Base-by-base conservation (phyloP, 2,113 vertebrate species). In the Paradoxurus hermaphroditus region DNA sequence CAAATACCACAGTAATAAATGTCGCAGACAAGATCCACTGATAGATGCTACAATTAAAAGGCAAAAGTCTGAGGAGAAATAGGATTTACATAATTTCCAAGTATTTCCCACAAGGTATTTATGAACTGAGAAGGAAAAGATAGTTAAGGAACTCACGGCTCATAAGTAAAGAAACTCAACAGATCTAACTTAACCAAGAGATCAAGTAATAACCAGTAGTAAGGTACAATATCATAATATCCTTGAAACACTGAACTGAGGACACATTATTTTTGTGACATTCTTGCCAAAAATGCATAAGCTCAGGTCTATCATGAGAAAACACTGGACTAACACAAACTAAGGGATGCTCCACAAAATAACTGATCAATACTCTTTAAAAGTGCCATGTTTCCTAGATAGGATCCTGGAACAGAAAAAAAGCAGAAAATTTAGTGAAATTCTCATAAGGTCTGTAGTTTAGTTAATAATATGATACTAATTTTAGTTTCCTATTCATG, bases 341-440 rank as follows among this genome's bases (percentile, higher is more conserved):
- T 62, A 34, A 72, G 41, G 82, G 56, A 49, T 46, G 56, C 51
- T 72, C 70, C 49, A 49, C 36, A 75, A 68, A 49, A 4, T 46
- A 88, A 82, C 7, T 84, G 31, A 51, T 79, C 15, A 29, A 34
- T 81, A 73, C 21, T 73, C 83, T 92, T 96, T 29, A 92, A 90
- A 91, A 84, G 21, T 39, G 41, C 53, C 41, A 70, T 4, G 4
- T 36, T 41, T 95, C 46, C 79, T 82, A 41, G 41, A 44, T 6
- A 65, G 46, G 29, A 86, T 95, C 19, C 31, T 90, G 59, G 31
- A 77, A 83, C 75, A 90, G 41, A 86, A 95, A 93, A 97, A 56
- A 31, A 75, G 41, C 11, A 68, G 73, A 73, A 83, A 91, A 72
- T 46, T 31, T 70, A 31, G 59, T 29, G 59, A 90, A 95, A 93